Evolutionary conservation across 1,140 invertebrate genomes (phyloP), one percentile per base, ranked within the genome.

Genomic region (Patella vulgata): DNA sequence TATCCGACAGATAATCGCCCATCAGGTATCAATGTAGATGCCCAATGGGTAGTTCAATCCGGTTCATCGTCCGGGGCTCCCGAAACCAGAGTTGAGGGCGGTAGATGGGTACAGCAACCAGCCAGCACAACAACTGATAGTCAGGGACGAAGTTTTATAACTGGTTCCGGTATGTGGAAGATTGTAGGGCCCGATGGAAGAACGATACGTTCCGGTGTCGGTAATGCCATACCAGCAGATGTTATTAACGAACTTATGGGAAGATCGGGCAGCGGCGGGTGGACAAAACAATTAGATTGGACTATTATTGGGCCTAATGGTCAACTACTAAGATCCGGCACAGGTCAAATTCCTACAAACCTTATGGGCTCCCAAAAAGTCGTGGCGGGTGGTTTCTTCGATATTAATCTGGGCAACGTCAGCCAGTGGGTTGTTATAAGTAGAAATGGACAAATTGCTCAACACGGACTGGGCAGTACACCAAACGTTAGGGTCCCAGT

Each of bases 261-360:
- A 8, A 54, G 40, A 19, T 12, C 31, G 21, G 25, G 31, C 2
- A 9, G n/a, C 3, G 52, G 19, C 19, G 17, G 23, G 3, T 33
- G 21, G n/a, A 27, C 30, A 0, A 0, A 36, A n/a, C 17, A 30
- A 39, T 19, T 46, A 14, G 39, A 51, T n/a, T 70, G 68, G 68
- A 58, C 51, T 39, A 56, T 70, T 27, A 51, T 63, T 1, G 46
- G 40, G 1, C 46, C 63, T n/a, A 54, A 14, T 6, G 63, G 68
- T 14, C n/a, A 30, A 5, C 30, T 65, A 9, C 47, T 63, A 31
- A 44, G 50, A 31, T 21, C 50, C 0, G 68, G 68, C 1, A 59
- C 31, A 11, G 68, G 68, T 0, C 21, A 27, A 6, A 56, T 70
- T 17, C 59, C 63, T 9, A 23, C 55, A 8, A 36, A 59, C 19